A percentile compares a stretch with the other conserved stretches of the same genome.
These are phyloP conservation scores for Phasia obesa DNA, from an alignment of 2,888 invertebrate species.

Conservation along the genomic window DNA sequence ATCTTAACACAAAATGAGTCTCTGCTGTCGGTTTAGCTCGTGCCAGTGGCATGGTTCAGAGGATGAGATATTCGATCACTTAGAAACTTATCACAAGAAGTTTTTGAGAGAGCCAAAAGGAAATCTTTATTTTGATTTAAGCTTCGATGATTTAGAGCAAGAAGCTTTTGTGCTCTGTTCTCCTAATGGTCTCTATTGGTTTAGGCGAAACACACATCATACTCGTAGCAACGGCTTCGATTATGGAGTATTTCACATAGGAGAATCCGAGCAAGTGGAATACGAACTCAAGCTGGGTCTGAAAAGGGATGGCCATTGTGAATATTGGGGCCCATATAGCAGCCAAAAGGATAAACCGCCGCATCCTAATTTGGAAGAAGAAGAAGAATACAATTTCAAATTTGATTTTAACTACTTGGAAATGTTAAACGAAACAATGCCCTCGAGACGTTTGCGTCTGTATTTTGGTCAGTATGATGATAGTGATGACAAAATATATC, in stretches of 20 bases:
- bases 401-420: conserved; percentile 59
- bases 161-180: conserved; percentile 70
- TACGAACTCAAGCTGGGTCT: conserved; percentile 71
- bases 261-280: conserved; percentile 70
- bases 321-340: conserved; percentile 63
- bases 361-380: background rate
- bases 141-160: conserved; percentile 68
- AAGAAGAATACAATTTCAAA: conserved; percentile 53
- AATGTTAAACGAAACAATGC: conserved; percentile 52
- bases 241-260: conserved; percentile 74
- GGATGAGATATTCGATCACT: conserved; percentile 72
- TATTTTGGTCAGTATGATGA: conserved; percentile 72
- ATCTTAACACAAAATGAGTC: conserved; percentile 17
- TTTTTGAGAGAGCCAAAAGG: conserved; percentile 67
- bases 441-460: conserved; percentile 63
- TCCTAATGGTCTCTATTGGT: conserved; percentile 72
- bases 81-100: conserved; percentile 69
- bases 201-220: conserved; percentile 48
- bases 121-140: conserved; percentile 69
- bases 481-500: conserved; percentile 65
- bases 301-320: conserved; percentile 60
- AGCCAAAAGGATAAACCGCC: conserved; percentile 14
- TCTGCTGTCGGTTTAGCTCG: conserved; percentile 69
- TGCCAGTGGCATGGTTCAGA: conserved; percentile 71
- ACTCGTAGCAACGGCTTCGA: conserved; percentile 36